Base-by-base conservation (phyloP, 1,140 invertebrate species). In the Drosophila kohkoa region DNA sequence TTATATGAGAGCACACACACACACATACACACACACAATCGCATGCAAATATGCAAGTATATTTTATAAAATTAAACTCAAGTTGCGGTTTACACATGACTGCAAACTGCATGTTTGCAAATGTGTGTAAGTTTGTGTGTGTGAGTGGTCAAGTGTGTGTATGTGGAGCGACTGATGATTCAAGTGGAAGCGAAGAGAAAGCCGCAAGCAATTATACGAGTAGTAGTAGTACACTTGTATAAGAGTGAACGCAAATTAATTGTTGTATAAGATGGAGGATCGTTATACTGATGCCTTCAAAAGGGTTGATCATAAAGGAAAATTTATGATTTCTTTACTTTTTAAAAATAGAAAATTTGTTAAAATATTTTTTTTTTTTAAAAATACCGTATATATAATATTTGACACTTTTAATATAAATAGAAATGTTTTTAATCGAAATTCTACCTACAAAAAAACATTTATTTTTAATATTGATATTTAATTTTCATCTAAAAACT, bases 71-170 rank as follows among this genome's bases (percentile, higher is more conserved):
- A 54, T 79, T 54, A 58, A 62, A 62, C 57, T 75, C 55, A 78
- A 78, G 76, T 78, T 78, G 76, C 76, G 76, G 43, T 68, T 69
- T 69, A 58, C 59, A 52, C 65, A 64, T 88, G 59, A 65, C 20
- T 25, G 58, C 65, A 65, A 86, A 62, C 46, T 25, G 51, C 68
- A 20, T 64, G 38, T 60, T 25, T 25, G 3, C 20, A 25, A 25
- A 13, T 67, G 15, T 15, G 35, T 38, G 52, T 38, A 35, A 32
- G 30, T 16, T 11, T 35, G 46, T n/a, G 64, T 43, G 32, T 16
- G 51, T 48, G 38, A 57, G 16, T 63, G 66, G 66, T 69, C 66
- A 69, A 68, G 64, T 60, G 57, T 52, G 32, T 67, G 13, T 49
- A 41, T 69, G 8, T 74, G 25, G 65, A 62, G 41, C 65, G 65